Evolutionary conservation across 2,113 vertebrate genomes (phyloP).

Genomic region (Marmota flaviventris): DNA sequence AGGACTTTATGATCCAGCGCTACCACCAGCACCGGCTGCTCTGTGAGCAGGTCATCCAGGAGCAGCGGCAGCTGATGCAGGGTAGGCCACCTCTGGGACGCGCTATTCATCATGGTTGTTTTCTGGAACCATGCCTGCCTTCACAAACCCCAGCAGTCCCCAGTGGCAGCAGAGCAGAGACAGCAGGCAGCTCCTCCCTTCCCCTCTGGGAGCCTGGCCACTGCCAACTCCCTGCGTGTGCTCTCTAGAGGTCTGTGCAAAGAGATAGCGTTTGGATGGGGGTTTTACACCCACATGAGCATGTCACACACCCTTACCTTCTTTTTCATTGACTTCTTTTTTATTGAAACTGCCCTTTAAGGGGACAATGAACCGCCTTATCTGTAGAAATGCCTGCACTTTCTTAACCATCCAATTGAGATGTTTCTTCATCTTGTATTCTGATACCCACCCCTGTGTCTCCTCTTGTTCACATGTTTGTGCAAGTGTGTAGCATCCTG

Average conservation of each 20-base stretch:
- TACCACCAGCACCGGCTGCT: slow-evolving; percentile 83
- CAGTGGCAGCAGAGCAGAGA: neutral
- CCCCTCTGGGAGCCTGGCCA: accelerated
- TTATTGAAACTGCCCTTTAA: neutral
- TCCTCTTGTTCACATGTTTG: too few relatives aligned
- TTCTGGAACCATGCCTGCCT: neutral
- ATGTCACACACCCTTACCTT: neutral
- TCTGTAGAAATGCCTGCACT: too few relatives aligned
- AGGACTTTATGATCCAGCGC: slow-evolving; percentile 85
- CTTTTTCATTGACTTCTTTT: neutral
- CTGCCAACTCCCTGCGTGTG: neutral
- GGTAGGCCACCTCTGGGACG: slow-evolving; percentile 70
- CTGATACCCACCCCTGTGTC: too few relatives aligned
- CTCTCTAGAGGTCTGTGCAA: neutral
- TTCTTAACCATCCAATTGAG: too few relatives aligned
- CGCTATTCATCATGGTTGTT: neutral
- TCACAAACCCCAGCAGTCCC: neutral
- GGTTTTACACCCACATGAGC: neutral
- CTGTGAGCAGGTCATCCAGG: slow-evolving; percentile 83
- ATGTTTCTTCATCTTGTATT: too few relatives aligned
- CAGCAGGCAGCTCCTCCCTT: neutral
- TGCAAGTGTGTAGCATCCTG: too few relatives aligned
- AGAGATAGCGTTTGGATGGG: too few relatives aligned
- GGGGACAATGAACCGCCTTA: neutral
- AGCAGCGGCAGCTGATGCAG: slow-evolving; percentile 82